Evolutionary conservation across 1,140 invertebrate species (phyloP), one percentile per base, ranked within the genome.

Genomic region (Dreissena polymorpha): DNA sequence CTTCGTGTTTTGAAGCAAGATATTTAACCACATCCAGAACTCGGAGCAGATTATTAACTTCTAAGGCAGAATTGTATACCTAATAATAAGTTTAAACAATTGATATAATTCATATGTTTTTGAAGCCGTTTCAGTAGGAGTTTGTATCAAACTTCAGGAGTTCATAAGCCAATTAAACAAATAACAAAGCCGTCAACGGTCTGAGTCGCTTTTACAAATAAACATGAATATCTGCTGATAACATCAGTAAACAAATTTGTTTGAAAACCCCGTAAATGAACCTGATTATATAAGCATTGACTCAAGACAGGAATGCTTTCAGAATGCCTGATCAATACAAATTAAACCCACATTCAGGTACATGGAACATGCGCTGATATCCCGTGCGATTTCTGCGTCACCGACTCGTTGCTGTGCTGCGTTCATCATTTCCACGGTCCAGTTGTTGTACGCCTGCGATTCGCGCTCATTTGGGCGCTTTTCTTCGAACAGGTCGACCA

Each of bases 371-470:
- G 67, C 23, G 27, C 67, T 53, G 21, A 79, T 79, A 23, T 70
- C 51, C 63, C 77, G 67, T 1, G 67, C 39, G 10, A 63, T 39
- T 14, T 60, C 53, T 3, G n/a, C 8, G 29, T 79, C 68, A 27
- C 21, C 51, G 5, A 79, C 77, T 27, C 60, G 39, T n/a, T 55
- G 14, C n/a, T 51, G 21, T 14, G 77, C 77, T n/a, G 10, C n/a
- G 23, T 39, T 70, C 18, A 57, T 39, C 5, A 79, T 13, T 39
- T 69, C 68, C 1, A 60, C 29, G 23, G 77, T 71, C 77, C 77
- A 79, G 27, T 79, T 69, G 25, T 57, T 79, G 51, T 79, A 79
- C 0, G 23, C 67, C 23, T 70, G 67, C n/a, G 77, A 79, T 23
- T 79, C 55, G 16, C 27, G 18, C 16, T 79, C 63, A 21, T 5